Evolutionary conservation across 1,140 invertebrate species (phyloP), one percentile per base, ranked within the genome.

Genomic region (Copidosoma floridanum): DNA sequence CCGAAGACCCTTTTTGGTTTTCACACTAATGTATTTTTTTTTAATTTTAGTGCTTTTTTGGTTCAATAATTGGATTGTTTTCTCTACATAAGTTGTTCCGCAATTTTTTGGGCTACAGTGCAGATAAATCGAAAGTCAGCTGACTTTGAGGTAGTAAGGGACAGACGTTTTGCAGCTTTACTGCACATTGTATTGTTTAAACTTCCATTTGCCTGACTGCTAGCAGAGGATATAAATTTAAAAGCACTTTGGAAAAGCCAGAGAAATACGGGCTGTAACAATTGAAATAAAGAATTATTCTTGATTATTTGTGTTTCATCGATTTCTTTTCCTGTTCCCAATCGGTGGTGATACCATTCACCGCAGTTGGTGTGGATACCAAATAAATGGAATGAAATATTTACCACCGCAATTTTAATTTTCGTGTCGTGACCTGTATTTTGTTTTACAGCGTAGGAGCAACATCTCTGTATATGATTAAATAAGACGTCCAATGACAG

Each of bases 151-250:
- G 32, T 35, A 35, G 7, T 35, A 8, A 35, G 14, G 6, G 14
- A 35, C 6, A 35, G 32, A 35, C 14, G 14, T 35, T 35, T 35
- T 6, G 32, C 32, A 35, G 6, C 14, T 35, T 35, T 35, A 6
- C 32, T 35, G 14, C 32, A 35, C 32, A 35, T 35, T 14, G 32
- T n/a, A 61, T 69, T 67, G 16, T 72, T 68, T 0, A 67, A 5
- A 8, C 61, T 67, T 63, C 69, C 63, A 40, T 72, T 69, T 3
- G 60, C 57, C 32, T 72, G 68, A 50, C 69, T 72, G 2, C 63
- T 68, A n/a, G 32, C 32, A 8, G 32, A 6, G 14, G 7, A 8
- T 8, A 35, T 14, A 35, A 35, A 35, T 35, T 35, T 35, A 14
- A 35, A 35, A 35, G 32, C 32, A 35, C 7, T 35, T 35, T 6